phyloP scores from a whole-genome alignment of 2,888 invertebrate species.

The Timema cristinae region DNA sequence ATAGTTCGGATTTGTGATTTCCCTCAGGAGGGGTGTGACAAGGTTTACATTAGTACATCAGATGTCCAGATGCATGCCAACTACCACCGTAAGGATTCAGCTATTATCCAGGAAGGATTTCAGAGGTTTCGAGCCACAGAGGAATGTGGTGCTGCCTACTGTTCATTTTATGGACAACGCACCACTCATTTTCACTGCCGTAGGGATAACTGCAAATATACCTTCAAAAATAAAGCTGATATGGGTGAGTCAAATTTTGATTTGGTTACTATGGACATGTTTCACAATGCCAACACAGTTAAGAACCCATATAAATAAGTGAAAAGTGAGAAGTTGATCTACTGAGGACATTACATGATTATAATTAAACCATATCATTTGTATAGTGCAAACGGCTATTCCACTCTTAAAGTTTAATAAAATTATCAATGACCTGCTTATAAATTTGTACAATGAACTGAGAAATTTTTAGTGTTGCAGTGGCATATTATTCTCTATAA shows the following conservation, averaged over 20 bases:
- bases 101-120: constrained; percentile 96
- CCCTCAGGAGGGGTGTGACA: constrained; percentile 64
- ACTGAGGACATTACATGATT: too few relatives aligned
- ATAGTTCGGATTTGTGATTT: not conserved
- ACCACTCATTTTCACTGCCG: constrained; percentile 98
- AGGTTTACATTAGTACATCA: constrained; percentile 96
- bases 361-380: too few relatives aligned
- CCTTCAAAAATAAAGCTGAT: constrained; percentile 98
- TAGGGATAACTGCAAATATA: constrained; percentile 84
- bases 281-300: too few relatives aligned
- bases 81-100: constrained; percentile 96
- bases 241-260: constrained; percentile 72
- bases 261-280: too few relatives aligned
- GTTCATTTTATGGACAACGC: constrained; percentile 88
- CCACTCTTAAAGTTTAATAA: too few relatives aligned
- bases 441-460: too few relatives aligned
- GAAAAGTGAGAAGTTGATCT: too few relatives aligned
- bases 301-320: too few relatives aligned
- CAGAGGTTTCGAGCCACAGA: constrained; percentile 95
- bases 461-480: too few relatives aligned
- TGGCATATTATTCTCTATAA: too few relatives aligned
- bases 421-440: too few relatives aligned
- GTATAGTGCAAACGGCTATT: too few relatives aligned
- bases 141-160: constrained; percentile 86
- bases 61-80: constrained; percentile 99